Base-by-base conservation (phyloP, 2,888 invertebrate species). In the Geophilus truncorum region DNA sequence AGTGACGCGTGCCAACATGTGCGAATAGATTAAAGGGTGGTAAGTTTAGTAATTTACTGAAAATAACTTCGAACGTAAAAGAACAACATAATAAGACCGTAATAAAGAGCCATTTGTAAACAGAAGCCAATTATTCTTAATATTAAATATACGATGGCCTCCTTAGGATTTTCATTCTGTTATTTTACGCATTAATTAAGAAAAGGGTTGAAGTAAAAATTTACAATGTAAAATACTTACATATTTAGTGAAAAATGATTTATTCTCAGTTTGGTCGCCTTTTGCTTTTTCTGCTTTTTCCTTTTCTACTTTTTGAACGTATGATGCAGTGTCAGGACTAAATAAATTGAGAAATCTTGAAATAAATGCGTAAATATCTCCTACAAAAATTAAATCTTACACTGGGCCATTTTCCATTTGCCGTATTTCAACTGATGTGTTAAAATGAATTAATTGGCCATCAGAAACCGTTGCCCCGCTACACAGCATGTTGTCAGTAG, bases 241-340 rank as follows among this genome's bases (percentile, higher is more conserved):
- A 90, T 98, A 98, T 97, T 97, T 98, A 2, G 95, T 95, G 84
- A 98, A 90, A 88, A 98, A 98, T 77, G 97, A 96, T 85, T 97
- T 90, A 87, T 96, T 98, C 86, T 98, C 98, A 32, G 87, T 87
- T 83, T 87, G 87, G 12, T 87, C 86, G 30, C 88, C 88, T 85
- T 96, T 95, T 25, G 92, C 90, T 84, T 97, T 95, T 82, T 88
- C 88, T 25, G 95, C 94, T 84, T 94, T 92, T 87, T 98, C 98
- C 81, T 94, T 90, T 86, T 98, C 97, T 79, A 97, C 86, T 87
- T 96, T 97, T 86, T 96, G 95, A 84, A 98, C 93, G 85, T 96
- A 98, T 3, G 94, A 92, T 76, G 95, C 93, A n/a, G 97, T 98
- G 84, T 98, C 98, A 45, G 98, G 98, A 70, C 93, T 94, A 81